A percentile compares a stretch with the other conserved stretches of the same genome.
phyloP scores from a whole-genome alignment of 2,888 invertebrate genomes.

The Prenolepis imparis region DNA sequence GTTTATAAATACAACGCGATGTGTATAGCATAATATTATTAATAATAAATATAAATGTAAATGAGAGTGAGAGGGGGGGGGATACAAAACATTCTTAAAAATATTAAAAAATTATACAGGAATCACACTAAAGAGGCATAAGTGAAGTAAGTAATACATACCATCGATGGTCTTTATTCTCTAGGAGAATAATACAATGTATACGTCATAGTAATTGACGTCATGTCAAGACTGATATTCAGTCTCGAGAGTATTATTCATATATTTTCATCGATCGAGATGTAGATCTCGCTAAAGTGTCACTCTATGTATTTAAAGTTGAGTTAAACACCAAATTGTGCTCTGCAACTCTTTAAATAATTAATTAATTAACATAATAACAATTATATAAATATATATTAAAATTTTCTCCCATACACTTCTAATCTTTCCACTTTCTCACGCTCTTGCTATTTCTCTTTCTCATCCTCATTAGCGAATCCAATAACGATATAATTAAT shows the following conservation, averaged over 20 bases:
- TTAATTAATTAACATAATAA: constrained; percentile 76
- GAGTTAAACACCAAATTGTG: constrained; percentile 26
- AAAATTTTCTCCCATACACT: constrained; percentile 79
- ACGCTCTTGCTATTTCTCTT: constrained; percentile 41
- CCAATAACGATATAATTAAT: constrained; percentile 29
- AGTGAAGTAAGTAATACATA: constrained; percentile 1
- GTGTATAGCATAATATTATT: neutral
- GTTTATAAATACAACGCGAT: neutral
- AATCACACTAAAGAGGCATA: neutral
- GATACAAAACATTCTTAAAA: neutral
- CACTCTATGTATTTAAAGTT: constrained; percentile 22
- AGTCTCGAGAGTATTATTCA: constrained; percentile 4
- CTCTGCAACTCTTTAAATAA: constrained; percentile 68
- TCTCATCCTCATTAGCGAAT: constrained; percentile 42
- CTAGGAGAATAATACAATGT: constrained; percentile 69
- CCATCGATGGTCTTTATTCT: constrained; percentile 65
- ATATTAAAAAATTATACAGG: neutral
- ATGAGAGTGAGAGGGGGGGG: neutral
- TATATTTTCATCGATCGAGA: constrained; percentile 34
- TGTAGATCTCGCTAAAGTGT: constrained; percentile 33
- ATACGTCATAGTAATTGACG: constrained; percentile 61
- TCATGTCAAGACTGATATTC: constrained; percentile 45
- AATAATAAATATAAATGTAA: neutral
- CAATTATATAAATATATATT: constrained; percentile 81
- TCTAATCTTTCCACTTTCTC: constrained; percentile 44